Evolutionary conservation across 2,113 vertebrate genomes (phyloP).

Genomic region (Australoheros scitulus): DNA sequence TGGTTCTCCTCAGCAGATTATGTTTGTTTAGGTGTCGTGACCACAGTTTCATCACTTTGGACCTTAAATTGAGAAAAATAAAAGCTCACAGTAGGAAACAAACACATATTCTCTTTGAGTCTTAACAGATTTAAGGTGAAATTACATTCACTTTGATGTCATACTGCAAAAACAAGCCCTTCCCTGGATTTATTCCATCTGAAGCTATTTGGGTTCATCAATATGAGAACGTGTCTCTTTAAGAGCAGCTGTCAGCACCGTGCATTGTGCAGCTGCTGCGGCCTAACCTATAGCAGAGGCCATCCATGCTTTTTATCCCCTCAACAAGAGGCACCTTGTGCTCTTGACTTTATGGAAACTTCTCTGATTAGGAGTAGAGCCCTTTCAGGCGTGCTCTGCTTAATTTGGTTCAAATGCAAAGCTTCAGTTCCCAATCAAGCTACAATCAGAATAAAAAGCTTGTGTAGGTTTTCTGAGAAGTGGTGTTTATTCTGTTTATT

Average conservation of each 20-base stretch:
- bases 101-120: not conserved
- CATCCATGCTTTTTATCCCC: slow-evolving; percentile 44
- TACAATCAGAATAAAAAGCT: slow-evolving; percentile 54
- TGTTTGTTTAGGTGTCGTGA: no score
- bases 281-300: slow-evolving; percentile 43
- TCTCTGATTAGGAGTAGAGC: slow-evolving; percentile 63
- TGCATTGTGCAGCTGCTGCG: slow-evolving; percentile 56
- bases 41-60: no score
- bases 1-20: no score
- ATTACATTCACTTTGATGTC: not conserved
- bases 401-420: slow-evolving; percentile 68
- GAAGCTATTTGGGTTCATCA: slow-evolving; percentile 28
- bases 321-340: slow-evolving; percentile 74
- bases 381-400: slow-evolving; percentile 33
- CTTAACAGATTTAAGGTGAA: not conserved
- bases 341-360: slow-evolving; percentile 63
- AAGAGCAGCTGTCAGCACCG: slow-evolving; percentile 52
- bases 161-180: not conserved
- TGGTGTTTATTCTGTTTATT: slow-evolving; percentile 35
- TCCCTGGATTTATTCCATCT: slow-evolving; percentile 19
- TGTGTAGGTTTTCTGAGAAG: slow-evolving; percentile 43
- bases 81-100: no score
- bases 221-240: slow-evolving; percentile 35
- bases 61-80: no score
- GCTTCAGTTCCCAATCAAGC: slow-evolving; percentile 34